A percentile compares a stretch with the other conserved stretches of the same genome.
These are phyloP conservation scores for Halcyon senegalensis DNA, from an alignment of 2,113 vertebrate species.

Conservation along the genomic window DNA sequence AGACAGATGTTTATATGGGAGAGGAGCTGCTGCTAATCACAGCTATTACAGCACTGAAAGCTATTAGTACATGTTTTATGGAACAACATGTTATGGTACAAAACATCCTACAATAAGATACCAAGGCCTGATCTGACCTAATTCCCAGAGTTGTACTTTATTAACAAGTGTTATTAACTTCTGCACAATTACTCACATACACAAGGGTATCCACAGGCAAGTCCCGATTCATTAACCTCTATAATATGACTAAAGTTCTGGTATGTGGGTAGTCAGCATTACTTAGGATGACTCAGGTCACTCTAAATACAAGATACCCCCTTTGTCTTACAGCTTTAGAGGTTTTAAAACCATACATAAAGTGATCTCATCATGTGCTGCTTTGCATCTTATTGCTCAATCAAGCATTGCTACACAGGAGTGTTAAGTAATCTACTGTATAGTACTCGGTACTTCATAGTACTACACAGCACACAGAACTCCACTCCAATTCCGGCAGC, in stretches of 20 bases:
- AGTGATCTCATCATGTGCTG: background rate
- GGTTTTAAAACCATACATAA: background rate
- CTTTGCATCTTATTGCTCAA: constrained; percentile 5
- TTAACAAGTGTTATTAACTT: background rate
- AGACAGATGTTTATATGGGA: background rate
- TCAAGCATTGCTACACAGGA: background rate
- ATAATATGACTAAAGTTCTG: background rate
- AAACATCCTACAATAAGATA: background rate
- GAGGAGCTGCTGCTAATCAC: background rate
- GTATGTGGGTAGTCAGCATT: background rate
- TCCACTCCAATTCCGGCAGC: background rate
- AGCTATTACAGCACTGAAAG: background rate
- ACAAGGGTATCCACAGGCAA: background rate
- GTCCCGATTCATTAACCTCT: constrained; percentile 4
- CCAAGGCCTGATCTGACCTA: constrained; percentile 23
- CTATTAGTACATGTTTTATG: background rate
- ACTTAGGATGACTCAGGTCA: background rate
- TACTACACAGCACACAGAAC: background rate
- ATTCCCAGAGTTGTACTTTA: background rate
- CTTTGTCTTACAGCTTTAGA: background rate
- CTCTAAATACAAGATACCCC: background rate
- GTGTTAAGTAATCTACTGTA: background rate
- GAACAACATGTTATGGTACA: background rate
- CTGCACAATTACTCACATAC: background rate
- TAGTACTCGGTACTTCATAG: background rate